Base-by-base conservation (phyloP, 2,113 vertebrate species). In the Calyptommatus sinebrachiatus region DNA sequence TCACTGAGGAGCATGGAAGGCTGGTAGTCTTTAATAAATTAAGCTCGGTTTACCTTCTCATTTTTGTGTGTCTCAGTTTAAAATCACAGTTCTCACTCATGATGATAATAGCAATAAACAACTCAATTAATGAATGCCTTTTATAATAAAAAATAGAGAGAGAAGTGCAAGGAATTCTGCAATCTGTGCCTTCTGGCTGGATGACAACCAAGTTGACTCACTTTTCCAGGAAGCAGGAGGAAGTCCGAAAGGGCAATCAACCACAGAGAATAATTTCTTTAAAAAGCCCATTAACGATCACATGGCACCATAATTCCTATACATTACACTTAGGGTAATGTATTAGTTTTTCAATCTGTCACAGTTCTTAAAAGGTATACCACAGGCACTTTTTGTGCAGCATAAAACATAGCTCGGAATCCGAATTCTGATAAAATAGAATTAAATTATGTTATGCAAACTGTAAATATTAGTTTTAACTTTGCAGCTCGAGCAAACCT, bases 201-300 rank as follows among this genome's bases (percentile, higher is more conserved):
- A 88, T 89, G 86, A 83, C 72, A 76, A 82, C 82, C 85, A 90
- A 90, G 77, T 73, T 82, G 78, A 81, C 70, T 85, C 85, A 83
- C 82, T 82, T 50, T 83, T 81, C 79, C 86, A 89, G 83, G 88
- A 91, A 92, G 91, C 29, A 87, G 90, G 83, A 88, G 62, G 74
- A 81, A 68, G 65, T 48, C 61, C 35, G 88, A 87, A 85, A 85
- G 89, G 68, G 61, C 82, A 85, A 70, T 83, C 77, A 91, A 84
- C 41, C 35, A 62, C 72, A 68, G 35, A 70, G 72, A 46, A 61
- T 48, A 69, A 63, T 76, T 81, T 75, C 65, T 81, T 81, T 76
- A 6, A 81, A 81, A 81, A 81, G 66, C 73, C 73, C 73, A 81
- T 81, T 81, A 81, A 70, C 79, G 75, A 76, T 62, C 65, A 76